Conservation (phyloP, 2,888 invertebrate genomes). For the Acanthosepion esculentum region DNA sequence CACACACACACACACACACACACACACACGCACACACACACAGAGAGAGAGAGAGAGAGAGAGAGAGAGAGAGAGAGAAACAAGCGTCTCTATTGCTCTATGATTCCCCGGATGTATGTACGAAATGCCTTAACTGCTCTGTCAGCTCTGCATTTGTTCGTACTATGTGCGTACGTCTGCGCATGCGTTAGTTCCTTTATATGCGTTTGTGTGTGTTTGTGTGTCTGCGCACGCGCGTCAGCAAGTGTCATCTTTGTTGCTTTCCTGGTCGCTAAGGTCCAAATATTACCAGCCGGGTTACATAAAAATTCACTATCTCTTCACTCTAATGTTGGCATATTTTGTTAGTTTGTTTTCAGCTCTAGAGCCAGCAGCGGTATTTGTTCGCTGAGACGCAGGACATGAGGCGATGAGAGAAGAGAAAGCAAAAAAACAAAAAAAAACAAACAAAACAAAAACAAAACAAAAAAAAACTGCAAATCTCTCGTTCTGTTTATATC, state of each 20-base stretch:
- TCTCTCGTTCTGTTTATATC: too few species aligned
- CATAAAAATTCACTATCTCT: neutral
- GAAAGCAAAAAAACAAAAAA: neutral
- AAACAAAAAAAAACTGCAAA: neutral
- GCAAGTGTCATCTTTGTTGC: neutral
- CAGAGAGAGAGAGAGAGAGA: neutral
- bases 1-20: neutral
- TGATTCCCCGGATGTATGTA: neutral
- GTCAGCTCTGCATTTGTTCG: neutral
- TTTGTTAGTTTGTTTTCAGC: neutral
- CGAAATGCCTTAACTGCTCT: neutral
- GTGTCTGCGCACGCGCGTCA: neutral
- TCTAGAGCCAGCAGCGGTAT: too few species aligned
- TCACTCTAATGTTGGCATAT: neutral
- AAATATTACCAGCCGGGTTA: neutral
- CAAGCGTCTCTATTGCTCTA: neutral
- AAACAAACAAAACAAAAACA: neutral
- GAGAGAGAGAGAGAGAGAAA: neutral
- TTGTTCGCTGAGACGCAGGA: neutral
- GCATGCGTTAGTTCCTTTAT: neutral
- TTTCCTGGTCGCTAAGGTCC: neutral
- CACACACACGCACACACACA: neutral
- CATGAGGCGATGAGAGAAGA: neutral
- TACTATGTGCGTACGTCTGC: neutral
- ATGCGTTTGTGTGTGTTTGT: neutral